Conservation (phyloP, 2,113 vertebrate genomes). For the Labrus mixtus region DNA sequence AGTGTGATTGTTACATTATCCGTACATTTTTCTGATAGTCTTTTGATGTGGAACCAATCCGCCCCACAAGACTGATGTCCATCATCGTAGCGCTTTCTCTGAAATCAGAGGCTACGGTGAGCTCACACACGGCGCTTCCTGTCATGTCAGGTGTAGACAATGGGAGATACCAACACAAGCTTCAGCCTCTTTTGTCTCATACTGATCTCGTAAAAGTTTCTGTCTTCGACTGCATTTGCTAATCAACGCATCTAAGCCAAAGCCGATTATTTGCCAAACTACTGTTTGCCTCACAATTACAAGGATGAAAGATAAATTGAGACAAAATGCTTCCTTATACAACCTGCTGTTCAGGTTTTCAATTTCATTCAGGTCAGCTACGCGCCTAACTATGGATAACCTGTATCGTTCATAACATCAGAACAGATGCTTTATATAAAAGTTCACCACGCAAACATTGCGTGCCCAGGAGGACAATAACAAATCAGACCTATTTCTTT, state of each 20-base stretch:
- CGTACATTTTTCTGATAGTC: conserved; percentile 27
- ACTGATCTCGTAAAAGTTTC: too few species aligned
- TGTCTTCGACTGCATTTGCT: background rate
- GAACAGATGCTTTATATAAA: too few species aligned
- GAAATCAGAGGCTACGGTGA: conserved; percentile 16
- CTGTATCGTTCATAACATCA: too few species aligned
- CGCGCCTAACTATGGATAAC: too few species aligned
- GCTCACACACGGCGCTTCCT: background rate
- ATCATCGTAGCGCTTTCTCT: conserved; percentile 15
- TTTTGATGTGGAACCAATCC: conserved; percentile 44
- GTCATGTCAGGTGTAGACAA: conserved; percentile 34
- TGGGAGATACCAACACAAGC: too few species aligned
- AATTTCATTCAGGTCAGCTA: too few species aligned
- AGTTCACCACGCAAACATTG: too few species aligned
- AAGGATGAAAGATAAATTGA: background rate
- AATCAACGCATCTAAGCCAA: too few species aligned
- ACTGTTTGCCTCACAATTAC: background rate
- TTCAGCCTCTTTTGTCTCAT: too few species aligned
- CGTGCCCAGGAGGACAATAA: too few species aligned
- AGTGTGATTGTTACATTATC: conserved; percentile 27
- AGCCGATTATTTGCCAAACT: background rate
- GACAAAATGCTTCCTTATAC: background rate
- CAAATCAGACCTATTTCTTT: too few species aligned
- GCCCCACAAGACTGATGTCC: conserved; percentile 20
- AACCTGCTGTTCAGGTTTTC: too few species aligned